Percentiles rank a stretch among this genome's conserved stretches.
These are phyloP conservation scores for Ischnus inquisitorius DNA, from an alignment of 2,888 invertebrate species.

Conservation along the genomic window DNA sequence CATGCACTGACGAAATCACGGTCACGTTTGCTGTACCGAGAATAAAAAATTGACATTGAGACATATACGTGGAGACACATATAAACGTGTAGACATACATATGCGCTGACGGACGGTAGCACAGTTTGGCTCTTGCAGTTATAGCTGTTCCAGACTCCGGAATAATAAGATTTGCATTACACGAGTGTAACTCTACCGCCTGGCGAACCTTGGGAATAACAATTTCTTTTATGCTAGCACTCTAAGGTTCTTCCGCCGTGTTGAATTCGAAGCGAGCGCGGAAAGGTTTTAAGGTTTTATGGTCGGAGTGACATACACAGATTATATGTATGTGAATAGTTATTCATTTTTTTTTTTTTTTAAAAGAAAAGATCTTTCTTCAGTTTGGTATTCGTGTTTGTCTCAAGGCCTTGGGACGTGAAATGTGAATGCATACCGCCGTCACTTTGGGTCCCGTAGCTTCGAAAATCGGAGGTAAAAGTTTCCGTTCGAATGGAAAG, in stretches of 20 bases:
- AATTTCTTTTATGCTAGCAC: slow-evolving; percentile 59
- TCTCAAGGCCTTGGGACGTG: slow-evolving; percentile 19
- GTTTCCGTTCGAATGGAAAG: slow-evolving; percentile 8
- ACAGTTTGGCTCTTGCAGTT: not conserved
- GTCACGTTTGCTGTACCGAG: slow-evolving; percentile 27
- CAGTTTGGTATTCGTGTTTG: slow-evolving; percentile 4
- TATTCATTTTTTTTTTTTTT: too few relatives aligned
- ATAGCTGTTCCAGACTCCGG: slow-evolving; percentile 44
- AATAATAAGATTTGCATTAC: slow-evolving; percentile 62
- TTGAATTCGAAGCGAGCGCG: slow-evolving; percentile 36
- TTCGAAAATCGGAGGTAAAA: not conserved
- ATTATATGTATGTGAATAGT: not conserved
- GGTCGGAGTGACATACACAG: not conserved
- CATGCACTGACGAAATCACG: slow-evolving; percentile 57
- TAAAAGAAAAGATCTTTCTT: not conserved
- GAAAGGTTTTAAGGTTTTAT: slow-evolving; percentile 22
- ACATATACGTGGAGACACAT: slow-evolving; percentile 8
- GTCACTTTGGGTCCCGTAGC: not conserved
- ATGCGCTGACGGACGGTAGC: not conserved
- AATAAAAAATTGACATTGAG: slow-evolving; percentile 59
- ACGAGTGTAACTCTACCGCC: slow-evolving; percentile 20
- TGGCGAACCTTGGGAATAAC: slow-evolving; percentile 53
- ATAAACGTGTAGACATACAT: not conserved
- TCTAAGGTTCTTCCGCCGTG: slow-evolving; percentile 50
- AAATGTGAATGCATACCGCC: slow-evolving; percentile 12